Conservation (phyloP, 2,113 vertebrate species). For the Nesoenas mayeri region DNA sequence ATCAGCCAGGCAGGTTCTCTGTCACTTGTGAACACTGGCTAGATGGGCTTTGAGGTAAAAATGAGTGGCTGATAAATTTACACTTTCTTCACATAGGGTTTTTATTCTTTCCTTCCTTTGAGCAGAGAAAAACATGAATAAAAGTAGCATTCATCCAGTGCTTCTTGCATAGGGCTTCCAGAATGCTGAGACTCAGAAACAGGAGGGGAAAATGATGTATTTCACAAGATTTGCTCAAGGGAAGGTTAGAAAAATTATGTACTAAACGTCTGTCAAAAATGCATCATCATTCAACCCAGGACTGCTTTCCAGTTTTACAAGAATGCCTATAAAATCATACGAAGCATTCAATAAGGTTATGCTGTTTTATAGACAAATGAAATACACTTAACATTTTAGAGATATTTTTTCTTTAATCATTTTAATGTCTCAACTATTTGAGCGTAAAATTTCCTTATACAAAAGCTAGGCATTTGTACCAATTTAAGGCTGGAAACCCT, state of each 20-base stretch:
- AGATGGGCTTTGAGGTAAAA: neutral
- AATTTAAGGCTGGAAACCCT: neutral
- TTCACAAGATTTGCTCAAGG: neutral
- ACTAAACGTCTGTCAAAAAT: neutral
- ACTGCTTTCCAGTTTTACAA: neutral
- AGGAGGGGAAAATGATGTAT: neutral
- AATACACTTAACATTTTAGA: neutral
- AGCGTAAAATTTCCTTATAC: neutral
- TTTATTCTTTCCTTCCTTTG: neutral
- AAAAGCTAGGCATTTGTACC: neutral
- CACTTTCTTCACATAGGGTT: neutral
- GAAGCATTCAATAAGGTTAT: neutral
- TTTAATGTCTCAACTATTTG: neutral
- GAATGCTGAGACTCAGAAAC: neutral
- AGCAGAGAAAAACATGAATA: neutral
- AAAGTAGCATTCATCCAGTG: neutral
- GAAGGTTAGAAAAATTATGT: neutral
- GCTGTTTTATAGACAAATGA: conserved; percentile 35
- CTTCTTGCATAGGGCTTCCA: neutral
- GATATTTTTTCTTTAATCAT: neutral
- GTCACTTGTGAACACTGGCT: neutral
- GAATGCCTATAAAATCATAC: neutral
- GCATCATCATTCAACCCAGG: neutral
- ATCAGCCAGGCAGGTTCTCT: neutral
- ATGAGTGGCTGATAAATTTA: neutral